Evolutionary conservation across 2,797 vertebrate species (phyloP).

Genomic region (Coregonus sp.): DNA sequence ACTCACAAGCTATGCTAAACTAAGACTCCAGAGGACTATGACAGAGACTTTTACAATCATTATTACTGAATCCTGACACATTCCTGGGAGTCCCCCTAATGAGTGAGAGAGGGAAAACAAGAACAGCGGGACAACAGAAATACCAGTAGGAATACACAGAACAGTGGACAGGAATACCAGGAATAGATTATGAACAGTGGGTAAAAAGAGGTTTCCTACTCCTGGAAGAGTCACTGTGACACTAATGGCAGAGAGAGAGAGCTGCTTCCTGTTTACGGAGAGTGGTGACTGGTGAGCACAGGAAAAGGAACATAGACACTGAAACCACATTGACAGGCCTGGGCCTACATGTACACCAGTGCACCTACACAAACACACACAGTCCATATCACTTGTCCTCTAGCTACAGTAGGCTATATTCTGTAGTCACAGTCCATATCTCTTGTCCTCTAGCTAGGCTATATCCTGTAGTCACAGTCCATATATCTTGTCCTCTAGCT

Average conservation of each 20-base stretch:
- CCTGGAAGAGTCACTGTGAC: constrained; percentile 30
- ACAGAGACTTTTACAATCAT: not conserved
- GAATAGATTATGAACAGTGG: constrained; percentile 56
- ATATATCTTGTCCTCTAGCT: too few species aligned
- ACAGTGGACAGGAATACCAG: constrained; percentile 61
- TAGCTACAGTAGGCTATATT: not conserved
- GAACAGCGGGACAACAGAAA: constrained; percentile 53
- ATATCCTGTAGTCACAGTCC: not conserved
- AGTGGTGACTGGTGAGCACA: constrained; percentile 41
- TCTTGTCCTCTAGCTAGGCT: not conserved
- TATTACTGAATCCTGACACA: not conserved
- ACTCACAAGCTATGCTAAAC: not conserved
- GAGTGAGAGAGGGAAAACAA: constrained; percentile 47
- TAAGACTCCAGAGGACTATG: not conserved
- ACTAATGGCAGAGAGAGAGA: constrained; percentile 35
- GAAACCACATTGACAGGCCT: constrained; percentile 31
- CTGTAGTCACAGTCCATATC: not conserved
- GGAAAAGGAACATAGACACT: constrained; percentile 48
- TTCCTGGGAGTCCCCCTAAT: not conserved
- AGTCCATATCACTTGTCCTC: not conserved
- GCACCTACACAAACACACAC: constrained; percentile 10
- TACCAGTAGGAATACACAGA: too few species aligned
- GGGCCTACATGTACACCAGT: constrained; percentile 32
- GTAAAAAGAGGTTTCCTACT: constrained; percentile 45
- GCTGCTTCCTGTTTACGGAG: constrained; percentile 69